Base-by-base conservation (phyloP, 1,140 invertebrate genomes). In the Vanessa atalanta region DNA sequence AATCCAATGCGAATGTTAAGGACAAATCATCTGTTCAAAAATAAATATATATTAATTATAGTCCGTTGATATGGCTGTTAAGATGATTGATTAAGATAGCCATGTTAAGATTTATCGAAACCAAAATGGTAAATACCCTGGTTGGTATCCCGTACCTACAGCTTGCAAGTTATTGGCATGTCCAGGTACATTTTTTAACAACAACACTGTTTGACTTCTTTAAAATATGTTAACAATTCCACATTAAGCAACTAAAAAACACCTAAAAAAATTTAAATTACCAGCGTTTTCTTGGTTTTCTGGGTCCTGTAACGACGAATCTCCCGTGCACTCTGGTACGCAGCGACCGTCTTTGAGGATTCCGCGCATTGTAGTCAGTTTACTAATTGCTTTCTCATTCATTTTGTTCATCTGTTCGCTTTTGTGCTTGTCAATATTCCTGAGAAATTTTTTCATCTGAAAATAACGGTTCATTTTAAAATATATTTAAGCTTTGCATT, bases 401-500 rank as follows among this genome's bases (percentile, higher is more conserved):
- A 63, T 83, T 77, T 89, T 90, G 53, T 65, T 79, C 55, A 81
- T 84, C 61, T 88, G 86, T 7, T 91, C 89, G 61, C 78, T 86
- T 74, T 91, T 91, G 66, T 91, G 89, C 70, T 91, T 93, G 63
- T 93, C 91, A 13, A 91, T 87, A 68, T 93, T 93, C 16, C 89
- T 85, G 3, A 92, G 82, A 43, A 90, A 88, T 70, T 93, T 93
- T 65, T 91, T 91, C 88, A 91, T 91, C 91, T 93, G 72, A 47
- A 85, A 69, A 47, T 20, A 0, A 15, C 8, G 9, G 7, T 57
- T 20, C 14, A 55, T 14, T 8, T 20, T 57, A 43, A 43, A 43
- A 43, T 9, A 43, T 43, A 43, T 1, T 43, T 43, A 37, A 37
- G 37, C 8, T 43, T 43, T 43, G 37, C 9, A 43, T 43, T 43